A percentile compares a stretch with the other conserved stretches of the same genome.
These are phyloP conservation scores for Watsonalla binaria DNA, from an alignment of 2,888 invertebrate species.

Conservation along the genomic window DNA sequence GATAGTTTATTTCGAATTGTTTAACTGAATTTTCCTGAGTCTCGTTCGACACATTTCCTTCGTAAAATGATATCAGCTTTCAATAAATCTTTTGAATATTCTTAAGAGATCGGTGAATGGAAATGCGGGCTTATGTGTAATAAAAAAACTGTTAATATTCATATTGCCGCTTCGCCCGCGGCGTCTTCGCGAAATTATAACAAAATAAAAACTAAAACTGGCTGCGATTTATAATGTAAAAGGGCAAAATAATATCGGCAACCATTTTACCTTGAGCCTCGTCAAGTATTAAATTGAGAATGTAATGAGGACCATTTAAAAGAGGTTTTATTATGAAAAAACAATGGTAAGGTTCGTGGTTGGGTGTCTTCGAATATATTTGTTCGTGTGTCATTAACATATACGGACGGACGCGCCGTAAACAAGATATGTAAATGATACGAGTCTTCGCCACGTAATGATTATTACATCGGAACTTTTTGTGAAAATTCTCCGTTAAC, in stretches of 20 bases:
- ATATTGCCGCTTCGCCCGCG: slow-evolving; percentile 62
- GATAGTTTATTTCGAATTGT: too few relatives aligned
- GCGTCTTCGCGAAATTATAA: slow-evolving; percentile 72
- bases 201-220: slow-evolving; percentile 67
- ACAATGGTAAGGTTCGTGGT: slow-evolving; percentile 48
- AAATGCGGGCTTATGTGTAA: slow-evolving; percentile 31
- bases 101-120: slow-evolving; percentile 25
- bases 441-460: slow-evolving; percentile 34
- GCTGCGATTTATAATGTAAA: slow-evolving; percentile 63
- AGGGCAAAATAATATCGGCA: slow-evolving; percentile 39
- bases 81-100: neutral
- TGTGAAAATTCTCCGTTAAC: slow-evolving; percentile 15
- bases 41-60: too few relatives aligned
- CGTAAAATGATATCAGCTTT: too few relatives aligned
- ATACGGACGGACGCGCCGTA: slow-evolving; percentile 55
- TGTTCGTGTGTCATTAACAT: slow-evolving; percentile 62
- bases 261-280: slow-evolving; percentile 35
- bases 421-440: slow-evolving; percentile 69
- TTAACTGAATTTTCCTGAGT: too few relatives aligned
- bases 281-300: neutral
- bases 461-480: slow-evolving; percentile 35
- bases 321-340: slow-evolving; percentile 33
- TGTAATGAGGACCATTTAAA: slow-evolving; percentile 20
- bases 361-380: slow-evolving; percentile 55
- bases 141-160: slow-evolving; percentile 66